A percentile compares a stretch with the other conserved stretches of the same genome.
Conservation (phyloP, 2,888 invertebrate genomes). For the Lamellibrachia satsuma region DNA sequence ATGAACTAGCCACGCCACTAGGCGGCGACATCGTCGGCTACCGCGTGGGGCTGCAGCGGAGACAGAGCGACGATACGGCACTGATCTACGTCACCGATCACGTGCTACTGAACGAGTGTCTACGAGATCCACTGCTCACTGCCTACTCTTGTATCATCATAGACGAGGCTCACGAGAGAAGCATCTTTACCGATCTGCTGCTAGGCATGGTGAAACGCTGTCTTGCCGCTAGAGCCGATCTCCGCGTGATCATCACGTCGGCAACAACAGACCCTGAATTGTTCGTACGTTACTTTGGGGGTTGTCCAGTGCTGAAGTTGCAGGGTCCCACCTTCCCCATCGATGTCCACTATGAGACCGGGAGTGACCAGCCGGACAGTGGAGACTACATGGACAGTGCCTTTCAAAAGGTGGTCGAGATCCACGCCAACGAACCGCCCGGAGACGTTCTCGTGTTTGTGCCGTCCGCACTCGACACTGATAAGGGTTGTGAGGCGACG, state of each 20-base stretch:
- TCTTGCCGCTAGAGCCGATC: constrained; percentile 50
- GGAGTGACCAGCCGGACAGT: constrained; percentile 29
- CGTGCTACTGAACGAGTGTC: constrained; percentile 59
- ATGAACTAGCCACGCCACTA: constrained; percentile 54
- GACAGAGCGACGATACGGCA: constrained; percentile 45
- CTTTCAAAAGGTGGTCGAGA: constrained; percentile 51
- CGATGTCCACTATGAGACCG: constrained; percentile 52
- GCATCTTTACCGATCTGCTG: constrained; percentile 63
- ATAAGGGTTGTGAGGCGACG: constrained; percentile 48
- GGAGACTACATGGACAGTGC: constrained; percentile 49
- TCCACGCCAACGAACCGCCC: constrained; percentile 48
- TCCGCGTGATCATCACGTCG: constrained; percentile 62
- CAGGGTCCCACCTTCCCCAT: constrained; percentile 63
- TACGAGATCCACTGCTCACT: constrained; percentile 50
- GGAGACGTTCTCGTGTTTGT: constrained; percentile 66
- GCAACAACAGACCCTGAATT: constrained; percentile 63
- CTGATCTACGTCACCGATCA: constrained; percentile 63
- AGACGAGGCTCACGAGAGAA: constrained; percentile 66
- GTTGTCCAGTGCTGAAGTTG: constrained; percentile 54
- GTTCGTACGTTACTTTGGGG: constrained; percentile 58
- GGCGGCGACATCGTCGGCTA: constrained; percentile 56
- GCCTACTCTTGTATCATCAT: constrained; percentile 57
- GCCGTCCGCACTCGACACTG: constrained; percentile 59
- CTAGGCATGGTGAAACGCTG: constrained; percentile 61
- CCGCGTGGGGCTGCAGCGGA: constrained; percentile 53